These are phyloP conservation scores for Sorex fumeus DNA, from an alignment of 2,113 vertebrate genomes.

Conservation along the genomic window DNA sequence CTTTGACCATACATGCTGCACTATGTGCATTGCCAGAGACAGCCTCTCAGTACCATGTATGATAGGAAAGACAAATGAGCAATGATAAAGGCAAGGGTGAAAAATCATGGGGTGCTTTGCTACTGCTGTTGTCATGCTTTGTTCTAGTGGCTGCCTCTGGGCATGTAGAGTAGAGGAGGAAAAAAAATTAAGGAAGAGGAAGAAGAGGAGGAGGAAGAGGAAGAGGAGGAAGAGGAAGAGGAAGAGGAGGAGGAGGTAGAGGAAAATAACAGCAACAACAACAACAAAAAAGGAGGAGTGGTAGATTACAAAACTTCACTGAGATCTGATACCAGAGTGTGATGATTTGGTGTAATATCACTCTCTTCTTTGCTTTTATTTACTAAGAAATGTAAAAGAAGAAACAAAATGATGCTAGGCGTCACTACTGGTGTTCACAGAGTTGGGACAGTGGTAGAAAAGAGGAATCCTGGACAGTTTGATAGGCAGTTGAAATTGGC, in stretches of 20 bases:
- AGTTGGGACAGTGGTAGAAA: neutral
- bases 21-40: slow-evolving; percentile 11
- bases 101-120: neutral
- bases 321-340: neutral
- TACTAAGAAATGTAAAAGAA: slow-evolving; percentile 2
- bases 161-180: slow-evolving; percentile 34
- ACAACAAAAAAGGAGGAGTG: no score
- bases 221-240: neutral
- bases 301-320: no score
- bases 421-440: neutral
- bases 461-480: neutral
- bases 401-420: slow-evolving; percentile 14
- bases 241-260: neutral
- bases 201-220: neutral
- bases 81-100: slow-evolving; percentile 31
- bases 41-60: neutral
- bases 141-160: slow-evolving; percentile 10
- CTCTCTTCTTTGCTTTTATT: neutral
- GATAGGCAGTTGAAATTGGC: neutral
- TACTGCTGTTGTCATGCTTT: slow-evolving; percentile 56
- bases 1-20: neutral
- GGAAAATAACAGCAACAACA: no score
- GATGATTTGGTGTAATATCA: neutral
- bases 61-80: slow-evolving; percentile 40
- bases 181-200: neutral